These are phyloP conservation scores for Rattus rattus DNA, from an alignment of 2,113 vertebrate genomes.

Conservation along the genomic window DNA sequence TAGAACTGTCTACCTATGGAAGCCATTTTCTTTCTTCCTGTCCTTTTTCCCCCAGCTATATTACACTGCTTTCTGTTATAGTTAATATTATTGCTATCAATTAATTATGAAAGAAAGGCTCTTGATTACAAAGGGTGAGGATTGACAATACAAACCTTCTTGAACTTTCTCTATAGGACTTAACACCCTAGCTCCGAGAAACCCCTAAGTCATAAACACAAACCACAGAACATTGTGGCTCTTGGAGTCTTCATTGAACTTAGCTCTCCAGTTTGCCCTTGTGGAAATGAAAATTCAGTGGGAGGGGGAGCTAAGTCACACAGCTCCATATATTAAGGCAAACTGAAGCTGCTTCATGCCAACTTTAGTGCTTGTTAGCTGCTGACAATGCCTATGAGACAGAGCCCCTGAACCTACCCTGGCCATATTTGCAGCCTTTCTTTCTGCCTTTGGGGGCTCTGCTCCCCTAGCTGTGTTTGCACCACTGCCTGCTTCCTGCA, in stretches of 20 bases:
- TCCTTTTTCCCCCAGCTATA: neutral
- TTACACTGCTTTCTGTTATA: neutral
- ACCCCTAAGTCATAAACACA: neutral
- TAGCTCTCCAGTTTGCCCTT: accelerated
- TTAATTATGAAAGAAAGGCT: neutral
- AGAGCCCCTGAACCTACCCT: neutral
- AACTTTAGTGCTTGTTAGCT: neutral
- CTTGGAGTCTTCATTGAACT: neutral
- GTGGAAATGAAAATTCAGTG: neutral
- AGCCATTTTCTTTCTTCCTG: neutral
- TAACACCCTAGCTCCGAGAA: neutral
- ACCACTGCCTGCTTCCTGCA: neutral
- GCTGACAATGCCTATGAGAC: neutral
- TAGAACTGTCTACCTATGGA: neutral
- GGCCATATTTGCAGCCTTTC: neutral
- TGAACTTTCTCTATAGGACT: neutral
- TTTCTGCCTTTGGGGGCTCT: neutral
- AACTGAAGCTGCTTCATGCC: accelerated
- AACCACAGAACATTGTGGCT: neutral
- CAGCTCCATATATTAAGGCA: neutral
- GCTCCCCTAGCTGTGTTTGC: accelerated
- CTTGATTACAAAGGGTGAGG: neutral
- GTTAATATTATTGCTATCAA: neutral
- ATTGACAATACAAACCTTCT: neutral
- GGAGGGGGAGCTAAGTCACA: neutral